phyloP scores from a whole-genome alignment of 1,140 invertebrate genomes.

The Heliothis subflexa region DNA sequence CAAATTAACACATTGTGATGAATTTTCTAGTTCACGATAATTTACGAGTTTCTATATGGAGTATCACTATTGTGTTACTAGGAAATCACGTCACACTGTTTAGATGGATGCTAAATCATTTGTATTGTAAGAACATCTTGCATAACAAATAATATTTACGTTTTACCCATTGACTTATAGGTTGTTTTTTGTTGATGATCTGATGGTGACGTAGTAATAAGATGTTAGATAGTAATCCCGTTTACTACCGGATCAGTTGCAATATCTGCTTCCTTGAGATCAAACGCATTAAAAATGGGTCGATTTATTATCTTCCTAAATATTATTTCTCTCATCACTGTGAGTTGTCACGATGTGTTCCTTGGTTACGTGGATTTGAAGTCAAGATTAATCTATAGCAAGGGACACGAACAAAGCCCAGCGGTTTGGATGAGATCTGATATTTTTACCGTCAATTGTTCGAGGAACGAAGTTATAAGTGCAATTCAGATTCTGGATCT shows the following conservation, averaged over 20 bases:
- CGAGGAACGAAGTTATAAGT: slow-evolving; percentile 72
- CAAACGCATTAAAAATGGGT: slow-evolving; percentile 9
- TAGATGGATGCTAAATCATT: not conserved
- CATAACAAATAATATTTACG: slow-evolving; percentile 12
- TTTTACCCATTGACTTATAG: slow-evolving; percentile 13
- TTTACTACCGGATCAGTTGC: slow-evolving; percentile 6
- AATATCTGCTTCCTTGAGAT: not conserved
- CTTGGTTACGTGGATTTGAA: slow-evolving; percentile 71
- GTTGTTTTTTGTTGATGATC: not conserved
- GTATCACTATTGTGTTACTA: slow-evolving; percentile 12
- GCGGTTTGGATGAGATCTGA: slow-evolving; percentile 76
- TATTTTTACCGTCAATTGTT: slow-evolving; percentile 73
- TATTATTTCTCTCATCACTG: not conserved
- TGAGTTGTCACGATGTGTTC: slow-evolving; percentile 60
- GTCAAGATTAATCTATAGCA: slow-evolving; percentile 72
- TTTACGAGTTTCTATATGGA: slow-evolving; percentile 16
- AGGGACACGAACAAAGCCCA: slow-evolving; percentile 76
- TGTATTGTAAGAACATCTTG: not conserved
- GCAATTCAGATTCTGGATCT: slow-evolving; percentile 74
- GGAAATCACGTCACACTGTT: slow-evolving; percentile 8
- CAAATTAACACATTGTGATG: slow-evolving; percentile 10
- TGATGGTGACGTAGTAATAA: not conserved
- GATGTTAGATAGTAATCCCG: not conserved
- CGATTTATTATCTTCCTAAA: slow-evolving; percentile 3
- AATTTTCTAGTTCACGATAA: slow-evolving; percentile 17